These are phyloP conservation scores for Myoxocephalus aenaeus DNA, from an alignment of 2,797 vertebrate species.

Conservation along the genomic window DNA sequence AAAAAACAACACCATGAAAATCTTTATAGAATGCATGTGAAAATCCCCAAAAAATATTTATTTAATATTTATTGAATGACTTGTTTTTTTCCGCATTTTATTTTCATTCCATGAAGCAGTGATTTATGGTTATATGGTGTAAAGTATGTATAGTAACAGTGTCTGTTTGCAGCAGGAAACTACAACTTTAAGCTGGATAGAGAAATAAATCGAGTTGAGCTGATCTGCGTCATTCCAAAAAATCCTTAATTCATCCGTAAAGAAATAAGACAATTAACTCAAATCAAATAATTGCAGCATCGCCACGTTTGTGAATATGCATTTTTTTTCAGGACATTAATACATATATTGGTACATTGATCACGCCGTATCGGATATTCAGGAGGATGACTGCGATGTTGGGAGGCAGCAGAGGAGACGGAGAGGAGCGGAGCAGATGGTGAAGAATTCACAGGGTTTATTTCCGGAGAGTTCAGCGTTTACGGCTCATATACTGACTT, in stretches of 20 bases:
- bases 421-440: conserved; percentile 70
- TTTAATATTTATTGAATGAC: not conserved
- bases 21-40: too few species aligned
- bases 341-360: conserved; percentile 9
- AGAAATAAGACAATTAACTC: not conserved
- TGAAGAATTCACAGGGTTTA: conserved; percentile 73
- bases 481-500: conserved; percentile 82
- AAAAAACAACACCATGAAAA: too few species aligned
- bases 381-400: conserved; percentile 39
- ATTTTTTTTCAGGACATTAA: conserved; percentile 12
- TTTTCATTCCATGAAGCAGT: not conserved
- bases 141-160: not conserved
- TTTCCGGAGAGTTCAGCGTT: conserved; percentile 77
- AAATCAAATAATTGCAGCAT: not conserved
- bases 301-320: not conserved
- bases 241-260: not conserved
- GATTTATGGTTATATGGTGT: not conserved
- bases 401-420: conserved; percentile 33
- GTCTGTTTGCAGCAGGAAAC: not conserved
- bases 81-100: not conserved
- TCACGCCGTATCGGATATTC: conserved; percentile 21
- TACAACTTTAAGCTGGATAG: not conserved
- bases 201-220: not conserved
- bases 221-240: not conserved
- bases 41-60: too few species aligned